Evolutionary conservation across 2,113 vertebrate genomes (phyloP).

Genomic region (Symphodus melops): DNA sequence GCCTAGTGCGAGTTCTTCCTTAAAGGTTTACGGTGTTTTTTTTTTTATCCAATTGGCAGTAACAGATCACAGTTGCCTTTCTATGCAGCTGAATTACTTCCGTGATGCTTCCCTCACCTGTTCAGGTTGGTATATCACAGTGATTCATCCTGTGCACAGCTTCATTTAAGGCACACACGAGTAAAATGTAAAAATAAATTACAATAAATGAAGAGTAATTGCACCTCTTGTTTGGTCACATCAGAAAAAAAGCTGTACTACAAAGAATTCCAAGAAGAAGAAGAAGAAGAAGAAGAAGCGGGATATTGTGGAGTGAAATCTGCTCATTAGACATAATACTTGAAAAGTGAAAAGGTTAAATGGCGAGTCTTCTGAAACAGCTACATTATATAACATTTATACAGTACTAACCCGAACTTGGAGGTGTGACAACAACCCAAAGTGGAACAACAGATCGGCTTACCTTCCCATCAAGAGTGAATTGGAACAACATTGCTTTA

Average conservation of each 20-base stretch:
- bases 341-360: constrained; percentile 34
- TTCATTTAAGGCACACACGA: constrained; percentile 46
- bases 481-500: constrained; percentile 15
- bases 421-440: constrained; percentile 11
- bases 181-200: constrained; percentile 60
- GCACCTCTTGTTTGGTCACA: constrained; percentile 44
- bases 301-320: constrained; percentile 26
- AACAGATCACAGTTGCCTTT: neutral
- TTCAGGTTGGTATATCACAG: neutral
- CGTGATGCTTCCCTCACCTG: neutral
- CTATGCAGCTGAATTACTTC: neutral
- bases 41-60: neutral
- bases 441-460: constrained; percentile 40
- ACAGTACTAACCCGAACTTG: neutral
- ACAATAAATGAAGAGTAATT: constrained; percentile 59
- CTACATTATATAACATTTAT: neutral
- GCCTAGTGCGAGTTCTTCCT: neutral
- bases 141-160: constrained; percentile 33
- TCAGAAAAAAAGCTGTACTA: constrained; percentile 14
- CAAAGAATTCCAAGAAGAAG: constrained; percentile 2
- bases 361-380: constrained; percentile 36
- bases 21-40: neutral
- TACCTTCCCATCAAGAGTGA: neutral
- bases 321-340: constrained; percentile 10
- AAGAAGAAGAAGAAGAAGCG: constrained; percentile 18